phyloP scores from a whole-genome alignment of 2,113 vertebrate species.

The Pardalotus punctatus region DNA sequence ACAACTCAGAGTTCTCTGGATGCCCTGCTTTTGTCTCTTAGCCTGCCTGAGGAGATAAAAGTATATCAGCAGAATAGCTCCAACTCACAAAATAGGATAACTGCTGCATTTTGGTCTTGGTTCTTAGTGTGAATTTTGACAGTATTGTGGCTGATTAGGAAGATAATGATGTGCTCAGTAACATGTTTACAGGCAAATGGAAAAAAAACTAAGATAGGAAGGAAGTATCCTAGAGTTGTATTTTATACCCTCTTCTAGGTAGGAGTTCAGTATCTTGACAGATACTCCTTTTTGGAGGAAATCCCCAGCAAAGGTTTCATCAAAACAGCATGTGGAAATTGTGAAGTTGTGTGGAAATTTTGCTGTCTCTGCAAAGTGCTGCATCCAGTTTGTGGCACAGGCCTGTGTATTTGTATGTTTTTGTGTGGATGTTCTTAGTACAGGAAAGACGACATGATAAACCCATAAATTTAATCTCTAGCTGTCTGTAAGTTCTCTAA shows the following conservation, averaged over 20 bases:
- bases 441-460: neutral
- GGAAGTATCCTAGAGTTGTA: neutral
- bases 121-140: neutral
- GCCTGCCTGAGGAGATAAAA: neutral
- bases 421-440: neutral
- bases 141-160: neutral
- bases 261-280: neutral
- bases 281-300: neutral
- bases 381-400: neutral
- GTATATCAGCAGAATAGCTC: neutral
- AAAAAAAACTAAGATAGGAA: neutral
- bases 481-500: neutral
- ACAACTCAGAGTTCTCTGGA: neutral
- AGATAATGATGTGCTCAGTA: neutral
- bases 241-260: neutral
- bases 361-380: neutral
- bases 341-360: neutral
- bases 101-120: neutral
- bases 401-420: neutral
- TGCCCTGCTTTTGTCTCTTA: neutral
- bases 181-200: neutral
- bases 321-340: neutral
- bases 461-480: neutral
- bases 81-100: neutral
- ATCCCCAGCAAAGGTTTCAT: neutral